Evolutionary conservation across 2,113 vertebrate genomes (phyloP).

Genomic region (Hypocryptadius cinnamomeus): DNA sequence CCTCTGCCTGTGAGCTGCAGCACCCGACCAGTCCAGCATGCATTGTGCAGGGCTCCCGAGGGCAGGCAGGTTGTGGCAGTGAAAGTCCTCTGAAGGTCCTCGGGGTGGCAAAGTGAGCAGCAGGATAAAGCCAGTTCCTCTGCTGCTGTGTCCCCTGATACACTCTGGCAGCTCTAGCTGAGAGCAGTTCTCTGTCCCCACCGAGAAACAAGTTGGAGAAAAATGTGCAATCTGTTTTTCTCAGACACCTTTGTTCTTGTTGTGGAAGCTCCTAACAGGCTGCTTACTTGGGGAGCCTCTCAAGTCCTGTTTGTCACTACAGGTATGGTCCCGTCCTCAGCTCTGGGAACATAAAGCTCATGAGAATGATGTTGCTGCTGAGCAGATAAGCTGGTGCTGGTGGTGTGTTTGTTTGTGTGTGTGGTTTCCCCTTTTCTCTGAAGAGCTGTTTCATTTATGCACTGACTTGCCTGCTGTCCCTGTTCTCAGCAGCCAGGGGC

Average conservation of each 20-base stretch:
- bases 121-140: not conserved
- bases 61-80: not conserved
- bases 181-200: not conserved
- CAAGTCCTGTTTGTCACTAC: not conserved
- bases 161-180: not conserved
- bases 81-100: too few species aligned
- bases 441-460: not conserved
- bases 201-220: not conserved
- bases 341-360: not conserved
- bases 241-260: not conserved
- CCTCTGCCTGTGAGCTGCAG: not conserved
- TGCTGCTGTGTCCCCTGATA: not conserved
- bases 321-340: not conserved
- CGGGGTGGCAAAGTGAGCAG: not conserved
- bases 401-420: not conserved
- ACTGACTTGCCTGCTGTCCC: fast-evolving
- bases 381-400: not conserved
- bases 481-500: not conserved
- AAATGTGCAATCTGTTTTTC: not conserved
- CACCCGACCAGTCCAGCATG: fast-evolving
- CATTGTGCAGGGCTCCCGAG: not conserved
- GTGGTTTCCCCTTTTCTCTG: not conserved
- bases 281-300: not conserved
- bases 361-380: not conserved
- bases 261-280: not conserved